These are phyloP conservation scores for Agriopis marginaria DNA, from an alignment of 2,888 invertebrate genomes.

Conservation along the genomic window DNA sequence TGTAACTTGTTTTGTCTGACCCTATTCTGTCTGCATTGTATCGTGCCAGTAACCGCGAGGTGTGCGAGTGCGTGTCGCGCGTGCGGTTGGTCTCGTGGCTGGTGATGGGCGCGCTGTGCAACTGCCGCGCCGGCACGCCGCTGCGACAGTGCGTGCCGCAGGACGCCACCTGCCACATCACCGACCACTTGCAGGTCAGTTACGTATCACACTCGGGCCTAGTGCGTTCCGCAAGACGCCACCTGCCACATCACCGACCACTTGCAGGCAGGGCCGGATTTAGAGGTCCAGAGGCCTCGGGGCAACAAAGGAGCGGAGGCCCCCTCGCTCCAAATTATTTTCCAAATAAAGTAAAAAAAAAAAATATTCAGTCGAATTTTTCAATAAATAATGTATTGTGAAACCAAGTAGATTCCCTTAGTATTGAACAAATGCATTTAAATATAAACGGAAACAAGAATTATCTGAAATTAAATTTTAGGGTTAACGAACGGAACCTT, in stretches of 20 bases:
- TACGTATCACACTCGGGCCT: slow-evolving; percentile 54
- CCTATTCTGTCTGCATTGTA: slow-evolving; percentile 11
- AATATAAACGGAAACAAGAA: too few species aligned
- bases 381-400: too few species aligned
- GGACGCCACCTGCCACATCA: slow-evolving; percentile 98
- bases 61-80: slow-evolving; percentile 97
- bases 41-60: slow-evolving; percentile 92
- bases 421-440: too few species aligned
- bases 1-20: neutral
- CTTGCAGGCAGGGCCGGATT: slow-evolving; percentile 92
- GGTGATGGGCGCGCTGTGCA: slow-evolving; percentile 96
- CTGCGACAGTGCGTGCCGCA: slow-evolving; percentile 96
- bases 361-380: too few species aligned
- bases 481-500: too few species aligned
- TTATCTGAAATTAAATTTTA: too few species aligned
- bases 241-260: slow-evolving; percentile 99
- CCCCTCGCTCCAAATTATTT: too few species aligned
- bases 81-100: slow-evolving; percentile 98
- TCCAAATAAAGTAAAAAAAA: too few species aligned
- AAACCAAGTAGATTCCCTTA: too few species aligned
- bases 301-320: too few species aligned
- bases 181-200: slow-evolving; percentile 95
- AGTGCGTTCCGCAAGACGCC: slow-evolving; percentile 98
- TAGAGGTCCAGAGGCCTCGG: too few species aligned
- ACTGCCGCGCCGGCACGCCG: slow-evolving; percentile 87